These are phyloP conservation scores for Frankliniella fusca DNA, from an alignment of 2,888 invertebrate genomes.

Conservation along the genomic window DNA sequence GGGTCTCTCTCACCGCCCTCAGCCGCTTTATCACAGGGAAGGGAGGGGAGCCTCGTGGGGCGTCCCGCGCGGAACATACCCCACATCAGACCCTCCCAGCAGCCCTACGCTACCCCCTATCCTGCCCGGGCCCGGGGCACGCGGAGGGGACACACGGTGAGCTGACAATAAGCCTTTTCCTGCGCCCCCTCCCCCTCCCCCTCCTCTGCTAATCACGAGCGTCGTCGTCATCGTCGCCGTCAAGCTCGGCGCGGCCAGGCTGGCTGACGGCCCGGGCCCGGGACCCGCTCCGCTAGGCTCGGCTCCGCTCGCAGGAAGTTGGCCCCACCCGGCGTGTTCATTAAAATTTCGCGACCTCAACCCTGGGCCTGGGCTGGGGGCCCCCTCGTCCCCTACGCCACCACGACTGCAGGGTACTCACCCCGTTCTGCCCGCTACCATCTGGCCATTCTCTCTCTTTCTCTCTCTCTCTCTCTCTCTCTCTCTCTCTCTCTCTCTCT, in stretches of 20 bases:
- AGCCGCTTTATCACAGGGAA: slow-evolving; percentile 3
- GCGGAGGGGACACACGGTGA: neutral
- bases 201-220: neutral
- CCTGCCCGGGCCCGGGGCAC: neutral
- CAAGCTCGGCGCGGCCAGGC: too few species aligned
- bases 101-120: neutral
- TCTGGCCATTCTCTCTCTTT: neutral
- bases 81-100: neutral
- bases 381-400: neutral
- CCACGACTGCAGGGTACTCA: neutral
- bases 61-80: neutral
- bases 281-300: too few species aligned
- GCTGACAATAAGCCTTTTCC: neutral
- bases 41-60: too few species aligned
- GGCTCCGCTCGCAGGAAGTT: too few species aligned
- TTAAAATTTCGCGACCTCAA: neutral
- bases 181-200: neutral
- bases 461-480: neutral
- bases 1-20: neutral
- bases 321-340: neutral
- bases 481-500: neutral
- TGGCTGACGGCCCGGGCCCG: too few species aligned
- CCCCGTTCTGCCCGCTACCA: neutral
- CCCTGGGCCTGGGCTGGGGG: too few species aligned
- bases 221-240: neutral